Evolutionary conservation across 2,888 invertebrate species (phyloP).

Genomic region (Petrophora chlorosata): DNA sequence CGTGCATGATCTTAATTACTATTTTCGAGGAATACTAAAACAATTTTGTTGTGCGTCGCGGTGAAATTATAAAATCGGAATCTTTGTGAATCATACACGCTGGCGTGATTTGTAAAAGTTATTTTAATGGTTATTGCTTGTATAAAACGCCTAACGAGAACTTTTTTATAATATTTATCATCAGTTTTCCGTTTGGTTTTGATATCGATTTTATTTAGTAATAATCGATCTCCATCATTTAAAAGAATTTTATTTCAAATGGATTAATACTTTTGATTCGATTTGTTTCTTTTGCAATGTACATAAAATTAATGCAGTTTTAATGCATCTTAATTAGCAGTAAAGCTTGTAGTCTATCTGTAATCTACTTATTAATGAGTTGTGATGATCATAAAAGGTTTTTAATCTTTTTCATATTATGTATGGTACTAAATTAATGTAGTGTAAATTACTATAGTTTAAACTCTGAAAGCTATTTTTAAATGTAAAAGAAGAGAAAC

Average conservation of each 20-base stretch:
- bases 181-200: conserved; percentile 20
- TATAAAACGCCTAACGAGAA: conserved; percentile 34
- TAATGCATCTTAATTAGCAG: background rate
- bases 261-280: too few relatives aligned
- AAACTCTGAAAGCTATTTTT: too few relatives aligned
- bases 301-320: too few relatives aligned
- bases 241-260: too few relatives aligned
- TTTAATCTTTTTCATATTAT: background rate
- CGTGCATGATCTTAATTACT: conserved; percentile 67
- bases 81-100: conserved; percentile 39
- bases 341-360: background rate
- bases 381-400: too few relatives aligned
- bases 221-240: background rate
- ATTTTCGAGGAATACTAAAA: conserved; percentile 55
- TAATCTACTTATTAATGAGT: too few relatives aligned
- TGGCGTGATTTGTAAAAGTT: conserved; percentile 31
- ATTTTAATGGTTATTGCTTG: conserved; percentile 35
- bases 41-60: conserved; percentile 39
- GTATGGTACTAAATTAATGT: background rate
- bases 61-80: conserved; percentile 36
- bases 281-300: background rate
- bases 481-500: too few relatives aligned
- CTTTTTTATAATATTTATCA: conserved; percentile 31
- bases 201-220: conserved; percentile 4
- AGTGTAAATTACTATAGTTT: too few relatives aligned